Evolutionary conservation across 2,888 invertebrate species (phyloP).

Genomic region (Gymnoscelis rufifasciata): DNA sequence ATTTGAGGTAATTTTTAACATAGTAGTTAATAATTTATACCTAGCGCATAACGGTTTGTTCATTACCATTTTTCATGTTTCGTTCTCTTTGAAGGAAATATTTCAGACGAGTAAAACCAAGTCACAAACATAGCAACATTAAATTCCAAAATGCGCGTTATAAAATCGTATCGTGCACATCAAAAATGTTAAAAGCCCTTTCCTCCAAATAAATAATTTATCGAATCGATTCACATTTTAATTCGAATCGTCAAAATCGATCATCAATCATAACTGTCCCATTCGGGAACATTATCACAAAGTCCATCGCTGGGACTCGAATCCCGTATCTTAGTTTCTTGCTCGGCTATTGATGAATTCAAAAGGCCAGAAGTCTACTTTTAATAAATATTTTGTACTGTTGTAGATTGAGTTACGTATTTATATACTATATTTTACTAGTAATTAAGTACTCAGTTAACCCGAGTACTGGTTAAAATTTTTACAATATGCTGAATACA

Average conservation of each 20-base stretch:
- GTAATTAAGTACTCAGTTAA: too few relatives aligned
- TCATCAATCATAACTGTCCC: slow-evolving; percentile 68
- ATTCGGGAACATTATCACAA: slow-evolving; percentile 56
- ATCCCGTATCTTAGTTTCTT: slow-evolving; percentile 42
- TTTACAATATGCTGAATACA: too few relatives aligned
- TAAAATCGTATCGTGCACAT: slow-evolving; percentile 48
- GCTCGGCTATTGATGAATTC: slow-evolving; percentile 22
- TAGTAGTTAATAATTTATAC: too few relatives aligned
- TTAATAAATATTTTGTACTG: too few relatives aligned
- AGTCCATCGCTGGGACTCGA: slow-evolving; percentile 48
- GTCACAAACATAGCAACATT: slow-evolving; percentile 3
- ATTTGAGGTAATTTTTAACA: too few relatives aligned
- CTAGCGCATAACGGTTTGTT: too few relatives aligned
- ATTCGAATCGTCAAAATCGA: slow-evolving; percentile 60
- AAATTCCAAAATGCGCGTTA: slow-evolving; percentile 24
- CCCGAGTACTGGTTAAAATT: too few relatives aligned
- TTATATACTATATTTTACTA: too few relatives aligned
- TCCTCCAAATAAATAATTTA: slow-evolving; percentile 63
- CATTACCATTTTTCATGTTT: too few relatives aligned
- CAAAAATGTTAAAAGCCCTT: slow-evolving; percentile 46
- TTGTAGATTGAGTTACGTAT: too few relatives aligned
- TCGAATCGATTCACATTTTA: slow-evolving; percentile 64
- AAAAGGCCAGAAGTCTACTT: too few relatives aligned
- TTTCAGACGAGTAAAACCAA: slow-evolving; percentile 1
- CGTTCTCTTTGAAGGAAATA: background rate